These are phyloP conservation scores for Diploscapter pachys DNA, from an alignment of 1,140 invertebrate species.

Conservation along the genomic window DNA sequence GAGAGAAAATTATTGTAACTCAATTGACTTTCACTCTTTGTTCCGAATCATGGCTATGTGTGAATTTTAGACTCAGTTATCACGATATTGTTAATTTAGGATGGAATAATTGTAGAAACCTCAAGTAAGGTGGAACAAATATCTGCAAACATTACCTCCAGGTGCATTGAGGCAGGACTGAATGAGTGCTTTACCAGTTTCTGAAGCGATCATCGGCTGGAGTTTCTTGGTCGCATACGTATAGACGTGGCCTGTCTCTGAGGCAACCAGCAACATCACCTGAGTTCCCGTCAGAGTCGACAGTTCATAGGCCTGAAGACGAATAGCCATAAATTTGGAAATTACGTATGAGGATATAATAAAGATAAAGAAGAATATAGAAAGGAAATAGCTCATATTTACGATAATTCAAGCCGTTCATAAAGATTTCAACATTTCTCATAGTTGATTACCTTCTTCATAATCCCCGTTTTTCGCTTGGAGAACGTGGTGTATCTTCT, in stretches of 20 bases:
- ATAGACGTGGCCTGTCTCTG: constrained; percentile 98
- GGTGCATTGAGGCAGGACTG: constrained; percentile 97
- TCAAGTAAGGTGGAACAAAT: too few relatives aligned
- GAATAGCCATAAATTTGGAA: background rate
- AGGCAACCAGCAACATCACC: constrained; percentile 91
- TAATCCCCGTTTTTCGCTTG: constrained; percentile 99
- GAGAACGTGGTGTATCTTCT: constrained; percentile 98
- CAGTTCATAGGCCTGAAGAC: constrained; percentile 88
- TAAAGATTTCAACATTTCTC: too few relatives aligned
- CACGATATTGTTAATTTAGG: too few relatives aligned
- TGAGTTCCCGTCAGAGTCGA: constrained; percentile 98
- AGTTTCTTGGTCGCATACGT: constrained; percentile 98
- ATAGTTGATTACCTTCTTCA: constrained; percentile 88
- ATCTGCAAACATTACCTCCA: constrained; percentile 63
- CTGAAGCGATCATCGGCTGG: constrained; percentile 98
- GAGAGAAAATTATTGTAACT: too few relatives aligned
- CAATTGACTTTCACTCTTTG: too few relatives aligned
- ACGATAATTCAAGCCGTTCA: too few relatives aligned
- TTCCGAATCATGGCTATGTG: too few relatives aligned
- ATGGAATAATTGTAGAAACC: too few relatives aligned
- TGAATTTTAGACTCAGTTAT: too few relatives aligned
- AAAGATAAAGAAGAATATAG: too few relatives aligned
- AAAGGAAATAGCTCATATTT: too few relatives aligned
- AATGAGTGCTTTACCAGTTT: constrained; percentile 94
- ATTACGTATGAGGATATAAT: too few relatives aligned